Conservation (phyloP, 2,113 vertebrate species). For the Caretta caretta region DNA sequence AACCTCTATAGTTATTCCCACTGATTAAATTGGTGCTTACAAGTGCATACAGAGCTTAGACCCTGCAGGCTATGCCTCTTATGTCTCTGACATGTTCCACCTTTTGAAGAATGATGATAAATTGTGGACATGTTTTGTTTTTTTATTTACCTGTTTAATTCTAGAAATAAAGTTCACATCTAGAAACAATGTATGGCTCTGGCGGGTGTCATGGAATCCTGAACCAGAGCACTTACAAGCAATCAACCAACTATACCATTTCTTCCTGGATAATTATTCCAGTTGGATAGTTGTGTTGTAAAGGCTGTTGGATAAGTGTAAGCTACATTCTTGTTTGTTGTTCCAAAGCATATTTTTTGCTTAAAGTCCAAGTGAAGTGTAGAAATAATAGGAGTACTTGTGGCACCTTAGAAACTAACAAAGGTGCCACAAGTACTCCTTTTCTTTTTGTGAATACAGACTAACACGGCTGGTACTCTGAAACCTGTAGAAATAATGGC, state of each 20-base stretch:
- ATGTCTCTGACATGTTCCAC: neutral
- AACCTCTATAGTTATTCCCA: constrained; percentile 56
- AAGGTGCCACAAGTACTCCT: no score
- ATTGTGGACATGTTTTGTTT: constrained; percentile 22
- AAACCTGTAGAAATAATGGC: neutral
- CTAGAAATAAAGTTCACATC: neutral
- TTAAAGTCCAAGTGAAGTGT: neutral
- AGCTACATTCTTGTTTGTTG: neutral
- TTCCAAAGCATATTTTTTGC: neutral
- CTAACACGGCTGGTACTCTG: no score
- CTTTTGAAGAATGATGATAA: neutral
- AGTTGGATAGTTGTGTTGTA: neutral
- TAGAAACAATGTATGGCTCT: neutral
- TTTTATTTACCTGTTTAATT: neutral
- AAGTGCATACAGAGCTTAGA: neutral
- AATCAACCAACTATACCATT: neutral
- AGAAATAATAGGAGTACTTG: neutral
- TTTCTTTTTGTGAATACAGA: no score
- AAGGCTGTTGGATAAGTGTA: neutral
- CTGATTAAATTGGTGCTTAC: constrained; percentile 49
- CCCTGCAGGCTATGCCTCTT: neutral
- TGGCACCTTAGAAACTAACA: no score
- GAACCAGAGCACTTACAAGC: neutral
- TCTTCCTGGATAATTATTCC: neutral
- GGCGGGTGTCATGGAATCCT: neutral